A percentile compares a stretch with the other conserved stretches of the same genome.
These are phyloP conservation scores for Petrosia ficiformis DNA, from an alignment of 37 sponge, comb jelly and placozoan genomes.

Conservation along the genomic window DNA sequence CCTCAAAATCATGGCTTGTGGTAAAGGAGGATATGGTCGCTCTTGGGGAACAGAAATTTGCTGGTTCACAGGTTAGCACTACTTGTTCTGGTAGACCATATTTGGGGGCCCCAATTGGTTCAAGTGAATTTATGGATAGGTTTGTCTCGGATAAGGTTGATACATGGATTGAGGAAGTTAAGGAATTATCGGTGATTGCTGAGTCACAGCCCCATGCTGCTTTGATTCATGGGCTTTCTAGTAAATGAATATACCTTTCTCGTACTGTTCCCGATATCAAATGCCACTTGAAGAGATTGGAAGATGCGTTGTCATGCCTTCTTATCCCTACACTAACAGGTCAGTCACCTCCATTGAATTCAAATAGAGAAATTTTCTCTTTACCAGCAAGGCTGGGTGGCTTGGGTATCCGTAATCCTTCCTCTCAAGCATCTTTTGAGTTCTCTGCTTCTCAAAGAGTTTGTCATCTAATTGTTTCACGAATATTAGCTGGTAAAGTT, in stretches of 20 bases:
- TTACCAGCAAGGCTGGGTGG: neutral
- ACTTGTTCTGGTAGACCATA: too few relatives aligned
- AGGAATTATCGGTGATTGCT: neutral
- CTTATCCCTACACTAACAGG: neutral
- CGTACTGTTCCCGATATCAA: neutral
- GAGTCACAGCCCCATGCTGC: conserved; percentile 9
- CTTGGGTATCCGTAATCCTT: neutral
- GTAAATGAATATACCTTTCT: neutral
- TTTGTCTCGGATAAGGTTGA: neutral
- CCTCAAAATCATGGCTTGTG: too few relatives aligned
- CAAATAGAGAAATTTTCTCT: neutral
- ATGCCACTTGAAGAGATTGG: neutral
- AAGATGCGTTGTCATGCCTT: neutral
- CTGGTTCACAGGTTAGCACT: too few relatives aligned
- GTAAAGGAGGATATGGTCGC: too few relatives aligned
- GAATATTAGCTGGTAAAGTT: neutral
- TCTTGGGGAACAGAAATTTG: too few relatives aligned
- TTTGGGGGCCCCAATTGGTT: too few relatives aligned
- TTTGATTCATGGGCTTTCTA: neutral
- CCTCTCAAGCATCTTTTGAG: neutral
- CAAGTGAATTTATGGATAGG: neutral
- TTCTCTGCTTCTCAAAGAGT: neutral
- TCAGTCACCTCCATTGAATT: neutral
- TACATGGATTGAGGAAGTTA: neutral
- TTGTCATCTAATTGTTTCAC: neutral